Evolutionary conservation across 2,113 vertebrate species (phyloP).

Genomic region (Pleuronectes platessa): DNA sequence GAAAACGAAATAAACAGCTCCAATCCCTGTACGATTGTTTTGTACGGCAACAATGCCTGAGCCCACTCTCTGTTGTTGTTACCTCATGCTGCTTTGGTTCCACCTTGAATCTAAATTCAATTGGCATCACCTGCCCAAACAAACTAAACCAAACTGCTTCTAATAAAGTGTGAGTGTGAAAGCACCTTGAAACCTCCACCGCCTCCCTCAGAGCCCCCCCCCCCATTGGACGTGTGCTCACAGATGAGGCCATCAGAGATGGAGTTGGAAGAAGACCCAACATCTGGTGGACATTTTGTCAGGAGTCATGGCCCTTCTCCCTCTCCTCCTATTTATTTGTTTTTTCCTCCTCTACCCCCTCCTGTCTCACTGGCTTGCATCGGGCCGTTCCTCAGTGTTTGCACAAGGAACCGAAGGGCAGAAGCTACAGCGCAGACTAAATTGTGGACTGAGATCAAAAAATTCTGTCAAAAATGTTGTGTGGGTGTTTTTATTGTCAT

Average conservation of each 20-base stretch:
- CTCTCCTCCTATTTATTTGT: conserved; percentile 67
- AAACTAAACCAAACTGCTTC: conserved; percentile 17
- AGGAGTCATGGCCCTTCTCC: conserved; percentile 56
- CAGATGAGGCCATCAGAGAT: conserved; percentile 70
- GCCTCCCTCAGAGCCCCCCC: background rate
- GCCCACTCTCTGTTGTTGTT: conserved; percentile 22
- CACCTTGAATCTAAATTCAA: conserved; percentile 19
- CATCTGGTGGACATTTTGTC: conserved; percentile 79
- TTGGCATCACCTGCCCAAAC: conserved; percentile 6
- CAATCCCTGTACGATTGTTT: no score
- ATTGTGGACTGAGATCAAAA: conserved; percentile 30
- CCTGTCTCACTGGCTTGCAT: conserved; percentile 26
- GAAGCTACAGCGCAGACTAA: conserved; percentile 20
- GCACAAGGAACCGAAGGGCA: conserved; percentile 25
- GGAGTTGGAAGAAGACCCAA: conserved; percentile 64
- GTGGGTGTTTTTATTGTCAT: conserved; percentile 21
- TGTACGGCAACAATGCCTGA: background rate
- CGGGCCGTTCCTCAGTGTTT: conserved; percentile 36
- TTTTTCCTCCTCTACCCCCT: conserved; percentile 41
- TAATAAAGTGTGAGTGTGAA: conserved; percentile 9
- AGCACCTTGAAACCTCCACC: background rate
- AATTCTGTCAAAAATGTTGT: conserved; percentile 20
- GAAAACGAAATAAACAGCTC: conserved; percentile 1
- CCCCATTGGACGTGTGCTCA: conserved; percentile 35
- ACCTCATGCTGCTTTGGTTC: background rate